Conservation (phyloP, 2,888 invertebrate genomes). For the Dysmachus trigonus region DNA sequence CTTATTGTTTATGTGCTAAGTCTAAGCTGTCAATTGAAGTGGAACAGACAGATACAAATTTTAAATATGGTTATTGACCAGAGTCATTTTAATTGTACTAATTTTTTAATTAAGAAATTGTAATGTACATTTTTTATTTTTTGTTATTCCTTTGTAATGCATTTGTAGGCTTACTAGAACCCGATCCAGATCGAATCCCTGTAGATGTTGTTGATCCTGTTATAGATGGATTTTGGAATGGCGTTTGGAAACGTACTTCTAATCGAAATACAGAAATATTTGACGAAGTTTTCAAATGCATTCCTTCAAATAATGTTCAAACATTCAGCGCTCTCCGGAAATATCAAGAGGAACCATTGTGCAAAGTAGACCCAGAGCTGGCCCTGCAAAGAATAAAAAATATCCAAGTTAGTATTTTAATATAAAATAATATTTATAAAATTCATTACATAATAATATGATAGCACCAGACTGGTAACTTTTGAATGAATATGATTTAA, state of each 20-base stretch:
- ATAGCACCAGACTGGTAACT: no score
- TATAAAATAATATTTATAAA: not conserved
- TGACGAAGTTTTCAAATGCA: conserved; percentile 91
- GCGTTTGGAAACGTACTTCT: conserved; percentile 84
- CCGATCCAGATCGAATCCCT: conserved; percentile 61
- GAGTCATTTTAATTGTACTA: no score
- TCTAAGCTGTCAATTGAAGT: no score
- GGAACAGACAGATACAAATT: no score
- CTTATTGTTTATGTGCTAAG: no score
- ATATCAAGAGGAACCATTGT: conserved; percentile 80
- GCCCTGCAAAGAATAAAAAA: conserved; percentile 78
- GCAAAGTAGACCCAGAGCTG: conserved; percentile 75
- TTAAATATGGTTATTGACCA: no score
- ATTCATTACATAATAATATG: no score
- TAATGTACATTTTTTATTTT: no score
- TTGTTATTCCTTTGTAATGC: not conserved
- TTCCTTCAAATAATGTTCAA: conserved; percentile 85
- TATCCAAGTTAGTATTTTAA: conserved; percentile 69
- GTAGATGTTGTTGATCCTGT: conserved; percentile 83
- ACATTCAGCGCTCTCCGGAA: conserved; percentile 80
- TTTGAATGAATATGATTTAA: no score
- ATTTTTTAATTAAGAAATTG: no score
- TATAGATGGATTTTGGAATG: conserved; percentile 81
- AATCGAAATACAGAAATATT: conserved; percentile 85
- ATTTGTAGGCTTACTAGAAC: conserved; percentile 64